Base-by-base conservation (phyloP, 2,113 vertebrate species). In the Chionodraco myersi region DNA sequence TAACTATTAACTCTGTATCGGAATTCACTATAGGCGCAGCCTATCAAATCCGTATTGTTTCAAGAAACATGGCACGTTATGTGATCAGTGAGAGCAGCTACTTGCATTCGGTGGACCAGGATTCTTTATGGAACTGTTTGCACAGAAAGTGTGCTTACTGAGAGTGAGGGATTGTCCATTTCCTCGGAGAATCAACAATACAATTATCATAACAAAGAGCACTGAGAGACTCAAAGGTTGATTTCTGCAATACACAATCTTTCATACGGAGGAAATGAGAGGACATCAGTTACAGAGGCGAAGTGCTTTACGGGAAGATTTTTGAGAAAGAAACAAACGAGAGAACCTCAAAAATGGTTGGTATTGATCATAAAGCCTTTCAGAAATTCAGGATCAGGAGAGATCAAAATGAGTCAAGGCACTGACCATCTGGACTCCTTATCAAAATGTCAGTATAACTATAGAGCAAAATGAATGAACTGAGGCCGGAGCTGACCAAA, bases 181-280 rank as follows among this genome's bases (percentile, higher is more conserved):
- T 92, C 86, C 88, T 89, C 89, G 45, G 80, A 87, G 88, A 93
- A 94, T 91, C 87, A 90, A 94, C 92, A 94, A 93, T 91, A 88
- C 90, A 87, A 94, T 94, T 93, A 94, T 94, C 93, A 94, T 94
- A 90, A 94, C 93, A 94, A 95, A 94, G 91, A 88, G 86, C 88
- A 89, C 54, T 18, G 79, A 88, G 51, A 79, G 84, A 84, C 88
- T 88, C 82, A 85, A 89, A 88, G 88, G 91, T 90, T 85, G 85
- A 86, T 89, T 88, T 85, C 85, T 85, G 77, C 83, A 81, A 83
- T 77, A 87, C 85, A 89, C 85, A 89, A 80, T 90, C 87, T 88
- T 91, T 83, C 82, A 85, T 83, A 90, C 76, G 63, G 79, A 75
- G 83, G 84, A 86, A 86, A 84, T 51, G 60, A 69, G 82, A 80